phyloP scores from a whole-genome alignment of 2,113 vertebrate genomes.

The Symphodus melops region DNA sequence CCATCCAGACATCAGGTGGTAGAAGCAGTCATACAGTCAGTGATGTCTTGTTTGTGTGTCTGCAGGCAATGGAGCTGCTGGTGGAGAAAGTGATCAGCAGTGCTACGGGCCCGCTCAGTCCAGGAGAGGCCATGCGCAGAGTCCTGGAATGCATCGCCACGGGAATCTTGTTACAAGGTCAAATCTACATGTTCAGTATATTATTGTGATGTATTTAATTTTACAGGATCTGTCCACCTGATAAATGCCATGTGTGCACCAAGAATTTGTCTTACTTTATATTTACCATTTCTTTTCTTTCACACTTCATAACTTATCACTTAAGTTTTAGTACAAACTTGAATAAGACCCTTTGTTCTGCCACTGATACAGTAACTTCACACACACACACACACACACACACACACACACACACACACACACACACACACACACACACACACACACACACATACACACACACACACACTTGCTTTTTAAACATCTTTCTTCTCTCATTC shows the following conservation, averaged over 20 bases:
- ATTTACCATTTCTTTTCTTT: not conserved
- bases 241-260: not conserved
- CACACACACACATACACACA: too few relatives aligned
- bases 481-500: not conserved
- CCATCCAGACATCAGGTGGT: not conserved
- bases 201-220: too few relatives aligned
- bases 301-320: not conserved
- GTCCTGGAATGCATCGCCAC: conserved; percentile 84
- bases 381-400: too few relatives aligned
- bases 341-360: not conserved
- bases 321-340: not conserved
- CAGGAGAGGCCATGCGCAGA: conserved; percentile 82
- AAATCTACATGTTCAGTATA: not conserved
- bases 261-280: not conserved
- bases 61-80: conserved; percentile 83
- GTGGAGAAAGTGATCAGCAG: conserved; percentile 85
- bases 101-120: conserved; percentile 73
- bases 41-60: not conserved
- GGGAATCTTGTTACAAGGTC: conserved; percentile 83
- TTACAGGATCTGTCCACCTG: not conserved
- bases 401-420: too few relatives aligned
- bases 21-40: not conserved
- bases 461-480: too few relatives aligned
- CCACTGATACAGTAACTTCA: not conserved
- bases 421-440: too few relatives aligned